Conservation (phyloP, 2,113 vertebrate species). For the Corythaixoides concolor region DNA sequence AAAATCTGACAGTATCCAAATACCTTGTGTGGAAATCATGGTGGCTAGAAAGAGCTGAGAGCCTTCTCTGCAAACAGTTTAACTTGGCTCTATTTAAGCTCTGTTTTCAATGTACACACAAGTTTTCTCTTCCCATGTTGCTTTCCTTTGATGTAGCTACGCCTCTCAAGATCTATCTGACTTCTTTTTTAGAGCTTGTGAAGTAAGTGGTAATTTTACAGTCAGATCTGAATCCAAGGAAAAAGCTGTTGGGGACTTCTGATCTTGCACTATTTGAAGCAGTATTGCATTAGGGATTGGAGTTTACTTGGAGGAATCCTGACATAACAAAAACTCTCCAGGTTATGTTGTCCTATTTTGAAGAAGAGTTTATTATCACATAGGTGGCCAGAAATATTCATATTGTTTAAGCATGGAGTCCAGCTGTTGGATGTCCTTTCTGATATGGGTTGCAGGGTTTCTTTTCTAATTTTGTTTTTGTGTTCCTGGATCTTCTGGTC, state of each 20-base stretch:
- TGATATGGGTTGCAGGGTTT: background rate
- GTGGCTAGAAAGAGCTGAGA: background rate
- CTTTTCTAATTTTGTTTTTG: background rate
- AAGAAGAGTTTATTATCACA: background rate
- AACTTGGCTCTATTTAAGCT: background rate
- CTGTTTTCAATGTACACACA: background rate
- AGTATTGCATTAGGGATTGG: background rate
- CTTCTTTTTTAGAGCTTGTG: background rate
- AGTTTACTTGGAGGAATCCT: background rate
- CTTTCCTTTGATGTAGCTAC: slow-evolving; percentile 20
- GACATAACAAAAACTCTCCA: background rate
- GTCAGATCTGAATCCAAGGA: background rate
- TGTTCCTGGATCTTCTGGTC: background rate
- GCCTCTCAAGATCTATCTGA: background rate
- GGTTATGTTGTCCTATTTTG: background rate
- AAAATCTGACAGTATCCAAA: slow-evolving; percentile 39
- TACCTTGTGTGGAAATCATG: background rate
- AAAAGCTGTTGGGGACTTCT: background rate
- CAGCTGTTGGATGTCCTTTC: background rate
- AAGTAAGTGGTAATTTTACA: background rate
- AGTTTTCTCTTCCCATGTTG: slow-evolving; percentile 13
- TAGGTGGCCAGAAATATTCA: background rate
- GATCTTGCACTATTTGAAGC: background rate
- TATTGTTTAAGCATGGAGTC: background rate
- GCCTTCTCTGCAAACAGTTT: background rate